phyloP scores from a whole-genome alignment of 2,888 invertebrate species.

The Cyrtodaria siliqua region DNA sequence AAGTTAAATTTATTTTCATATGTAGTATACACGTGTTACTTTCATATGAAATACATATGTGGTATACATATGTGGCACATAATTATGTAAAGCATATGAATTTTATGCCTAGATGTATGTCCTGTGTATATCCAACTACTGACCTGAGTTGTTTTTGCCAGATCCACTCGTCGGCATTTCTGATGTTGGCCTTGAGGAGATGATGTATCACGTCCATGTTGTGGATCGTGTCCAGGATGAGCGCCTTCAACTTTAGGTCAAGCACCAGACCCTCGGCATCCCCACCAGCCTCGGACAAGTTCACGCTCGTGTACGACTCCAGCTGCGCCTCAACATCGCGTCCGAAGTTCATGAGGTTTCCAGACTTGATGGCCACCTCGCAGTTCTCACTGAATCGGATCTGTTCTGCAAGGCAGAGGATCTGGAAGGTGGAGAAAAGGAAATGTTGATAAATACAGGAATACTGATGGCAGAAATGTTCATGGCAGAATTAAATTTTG shows the following conservation, averaged over 20 bases:
- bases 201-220: constrained; percentile 93
- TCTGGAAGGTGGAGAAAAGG: too few relatives aligned
- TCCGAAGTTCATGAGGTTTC: constrained; percentile 85
- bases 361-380: constrained; percentile 92
- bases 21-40: too few relatives aligned
- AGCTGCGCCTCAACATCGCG: constrained; percentile 85
- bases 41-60: too few relatives aligned
- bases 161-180: constrained; percentile 92
- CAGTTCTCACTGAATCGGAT: constrained; percentile 94
- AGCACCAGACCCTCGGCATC: constrained; percentile 87
- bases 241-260: constrained; percentile 95
- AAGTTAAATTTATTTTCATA: too few relatives aligned
- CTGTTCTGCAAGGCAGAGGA: constrained; percentile 94
- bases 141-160: constrained; percentile 98
- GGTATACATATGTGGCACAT: too few relatives aligned
- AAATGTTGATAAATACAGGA: too few relatives aligned
- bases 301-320: constrained; percentile 86
- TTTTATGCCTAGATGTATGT: too few relatives aligned
- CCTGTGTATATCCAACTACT: too few relatives aligned
- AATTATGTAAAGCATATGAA: too few relatives aligned
- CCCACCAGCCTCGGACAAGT: constrained; percentile 77
- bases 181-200: constrained; percentile 90
- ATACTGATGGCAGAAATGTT: too few relatives aligned
- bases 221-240: constrained; percentile 97
- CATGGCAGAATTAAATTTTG: too few relatives aligned